Evolutionary conservation across 2,113 vertebrate species (phyloP), one percentile per base, ranked within the genome.

Genomic region (Chrysochloris asiatica): DNA sequence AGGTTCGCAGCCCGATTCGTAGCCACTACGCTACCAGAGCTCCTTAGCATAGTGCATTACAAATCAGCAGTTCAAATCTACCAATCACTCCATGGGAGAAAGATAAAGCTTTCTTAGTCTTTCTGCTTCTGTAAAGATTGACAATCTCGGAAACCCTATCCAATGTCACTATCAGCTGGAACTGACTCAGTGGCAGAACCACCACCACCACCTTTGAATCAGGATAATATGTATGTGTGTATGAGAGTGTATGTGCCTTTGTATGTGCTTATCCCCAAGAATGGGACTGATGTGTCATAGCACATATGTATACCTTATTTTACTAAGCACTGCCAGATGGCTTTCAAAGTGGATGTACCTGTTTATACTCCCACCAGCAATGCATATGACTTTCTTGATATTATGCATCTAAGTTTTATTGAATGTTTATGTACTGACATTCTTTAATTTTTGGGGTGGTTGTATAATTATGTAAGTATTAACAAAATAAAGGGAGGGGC

Each of bases 391-490:
- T 59, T 61, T 92, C 52, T 54, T 82, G 69, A 45, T 21, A 41
- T 80, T 90, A 71, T 54, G 84, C 45, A 90, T 61, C 48, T 45
- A 73, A 84, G 33, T 80, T 79, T 83, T 65, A 90, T n/a, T 92
- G 90, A 26, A 90, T 72, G n/a, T n/a, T n/a, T n/a, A n/a, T n/a
- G n/a, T n/a, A n/a, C n/a, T n/a, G n/a, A n/a, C n/a, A n/a, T n/a
- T n/a, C n/a, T n/a, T n/a, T 71, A 38, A 24, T 72, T 22, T n/a
- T 90, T 52, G 67, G 45, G 63, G 33, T 71, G 30, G 52, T 47
- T 71, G 56, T 36, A 56, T 30, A 76, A 65, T 73, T 48, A 45
- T 89, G 11, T n/a, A 84, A 85, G 5, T 80, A 43, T 50, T 79
- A 76, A 38, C 11, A 38, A 59, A 65, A 41, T 41, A 47, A 71